phyloP scores from a whole-genome alignment of 1,140 invertebrate species.

The Plectus sambesii region DNA sequence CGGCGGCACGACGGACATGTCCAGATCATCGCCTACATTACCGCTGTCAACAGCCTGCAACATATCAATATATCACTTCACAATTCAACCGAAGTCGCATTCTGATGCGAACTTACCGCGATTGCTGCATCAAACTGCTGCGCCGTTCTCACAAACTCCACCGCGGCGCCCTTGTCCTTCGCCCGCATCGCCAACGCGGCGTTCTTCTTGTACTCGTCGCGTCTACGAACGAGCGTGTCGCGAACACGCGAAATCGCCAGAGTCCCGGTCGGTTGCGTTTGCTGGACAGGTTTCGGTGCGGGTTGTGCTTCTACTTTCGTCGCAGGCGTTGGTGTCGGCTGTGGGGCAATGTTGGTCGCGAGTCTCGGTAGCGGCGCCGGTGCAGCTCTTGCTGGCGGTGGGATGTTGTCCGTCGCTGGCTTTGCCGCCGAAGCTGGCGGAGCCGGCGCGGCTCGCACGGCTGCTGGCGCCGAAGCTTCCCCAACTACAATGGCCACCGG shows the following conservation, averaged over 20 bases:
- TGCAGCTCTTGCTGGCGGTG: too few species aligned
- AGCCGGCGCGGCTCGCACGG: too few species aligned
- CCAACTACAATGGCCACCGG: too few species aligned
- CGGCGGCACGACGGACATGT: constrained; percentile 3
- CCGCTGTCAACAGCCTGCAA: not conserved
- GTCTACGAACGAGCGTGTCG: constrained; percentile 45
- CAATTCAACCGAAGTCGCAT: constrained; percentile 6
- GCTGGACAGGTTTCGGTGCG: constrained; percentile 15
- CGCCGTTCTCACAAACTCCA: constrained; percentile 63
- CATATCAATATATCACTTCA: constrained; percentile 10
- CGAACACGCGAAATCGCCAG: constrained; percentile 5
- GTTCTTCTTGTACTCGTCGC: constrained; percentile 68
- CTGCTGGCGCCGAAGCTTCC: too few species aligned
- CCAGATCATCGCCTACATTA: constrained; percentile 3
- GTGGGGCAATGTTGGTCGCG: too few species aligned
- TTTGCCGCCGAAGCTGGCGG: too few species aligned
- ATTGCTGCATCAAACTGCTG: constrained; percentile 53
- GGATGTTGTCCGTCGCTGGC: too few species aligned
- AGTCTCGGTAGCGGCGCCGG: too few species aligned
- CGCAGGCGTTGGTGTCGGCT: not conserved
- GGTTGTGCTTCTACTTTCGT: constrained; percentile 1
- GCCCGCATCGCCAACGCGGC: constrained; percentile 69
- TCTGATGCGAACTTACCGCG: constrained; percentile 13
- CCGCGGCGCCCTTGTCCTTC: constrained; percentile 62
- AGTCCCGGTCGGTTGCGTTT: constrained; percentile 11